A percentile compares a stretch with the other conserved stretches of the same genome.
These are phyloP conservation scores for Morpho achilles DNA, from an alignment of 2,888 invertebrate species.

Conservation along the genomic window DNA sequence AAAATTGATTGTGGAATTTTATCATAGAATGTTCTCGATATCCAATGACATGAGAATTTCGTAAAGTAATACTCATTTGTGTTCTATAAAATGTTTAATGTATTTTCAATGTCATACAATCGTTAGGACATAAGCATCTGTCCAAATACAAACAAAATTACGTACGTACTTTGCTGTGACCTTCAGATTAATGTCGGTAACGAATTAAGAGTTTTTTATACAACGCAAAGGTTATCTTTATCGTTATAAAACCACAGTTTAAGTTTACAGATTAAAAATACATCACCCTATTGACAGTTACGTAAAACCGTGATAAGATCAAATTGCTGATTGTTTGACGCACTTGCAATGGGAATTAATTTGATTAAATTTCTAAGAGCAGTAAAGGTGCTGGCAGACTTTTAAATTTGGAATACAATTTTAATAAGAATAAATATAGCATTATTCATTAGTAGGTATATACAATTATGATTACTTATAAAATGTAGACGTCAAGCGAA, in stretches of 20 bases:
- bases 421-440: too few species aligned
- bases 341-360: too few species aligned
- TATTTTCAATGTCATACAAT: background rate
- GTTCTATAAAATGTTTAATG: background rate
- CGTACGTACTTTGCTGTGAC: background rate
- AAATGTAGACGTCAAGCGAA: too few species aligned
- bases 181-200: constrained; percentile 5
- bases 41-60: too few species aligned
- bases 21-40: too few species aligned
- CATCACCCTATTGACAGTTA: constrained; percentile 23
- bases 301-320: constrained; percentile 18
- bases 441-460: too few species aligned
- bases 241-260: constrained; percentile 19
- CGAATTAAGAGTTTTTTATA: constrained; percentile 9
- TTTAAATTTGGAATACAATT: too few species aligned
- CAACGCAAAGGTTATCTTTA: constrained; percentile 33
- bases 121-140: constrained; percentile 9
- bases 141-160: constrained; percentile 9
- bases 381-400: too few species aligned
- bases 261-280: constrained; percentile 22
- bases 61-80: too few species aligned
- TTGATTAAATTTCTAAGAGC: too few species aligned
- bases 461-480: too few species aligned
- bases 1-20: too few species aligned
- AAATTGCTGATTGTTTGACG: constrained; percentile 1